Conservation (phyloP, 2,888 invertebrate species). For the Arctia plantaginis region DNA sequence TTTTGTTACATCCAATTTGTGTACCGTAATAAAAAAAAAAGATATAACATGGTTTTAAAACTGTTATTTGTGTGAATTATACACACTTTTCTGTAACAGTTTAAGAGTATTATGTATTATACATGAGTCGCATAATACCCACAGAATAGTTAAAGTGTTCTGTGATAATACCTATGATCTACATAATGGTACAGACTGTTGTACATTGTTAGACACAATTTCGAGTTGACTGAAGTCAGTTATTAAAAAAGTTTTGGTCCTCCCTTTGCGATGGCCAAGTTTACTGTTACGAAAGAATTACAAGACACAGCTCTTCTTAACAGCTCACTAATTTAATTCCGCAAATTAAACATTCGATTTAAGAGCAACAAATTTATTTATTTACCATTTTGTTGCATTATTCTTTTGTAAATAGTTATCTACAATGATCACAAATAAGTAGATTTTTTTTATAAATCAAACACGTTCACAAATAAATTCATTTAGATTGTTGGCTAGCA, state of each 20-base stretch:
- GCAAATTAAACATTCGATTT: constrained; percentile 35
- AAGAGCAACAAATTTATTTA: constrained; percentile 35
- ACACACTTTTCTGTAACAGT: too few relatives aligned
- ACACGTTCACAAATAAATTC: too few relatives aligned
- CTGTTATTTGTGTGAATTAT: background rate
- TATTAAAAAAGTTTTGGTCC: constrained; percentile 45
- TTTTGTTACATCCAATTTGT: too few relatives aligned
- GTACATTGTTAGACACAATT: constrained; percentile 16
- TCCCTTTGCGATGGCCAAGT: constrained; percentile 29
- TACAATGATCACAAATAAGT: too few relatives aligned
- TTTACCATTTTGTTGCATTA: background rate
- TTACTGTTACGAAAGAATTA: constrained; percentile 32
- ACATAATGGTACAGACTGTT: background rate
- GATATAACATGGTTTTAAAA: background rate
- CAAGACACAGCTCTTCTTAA: constrained; percentile 32
- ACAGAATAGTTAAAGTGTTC: too few relatives aligned
- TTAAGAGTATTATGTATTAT: too few relatives aligned
- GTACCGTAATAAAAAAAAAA: too few relatives aligned
- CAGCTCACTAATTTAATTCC: constrained; percentile 36
- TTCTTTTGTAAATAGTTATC: background rate
- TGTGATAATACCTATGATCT: background rate
- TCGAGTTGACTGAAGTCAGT: constrained; percentile 24
- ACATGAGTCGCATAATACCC: background rate
- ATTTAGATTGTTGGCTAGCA: too few relatives aligned
- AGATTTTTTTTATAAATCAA: too few relatives aligned